Evolutionary conservation across 2,797 vertebrate species (phyloP).

Genomic region (Gorsachius magnificus): DNA sequence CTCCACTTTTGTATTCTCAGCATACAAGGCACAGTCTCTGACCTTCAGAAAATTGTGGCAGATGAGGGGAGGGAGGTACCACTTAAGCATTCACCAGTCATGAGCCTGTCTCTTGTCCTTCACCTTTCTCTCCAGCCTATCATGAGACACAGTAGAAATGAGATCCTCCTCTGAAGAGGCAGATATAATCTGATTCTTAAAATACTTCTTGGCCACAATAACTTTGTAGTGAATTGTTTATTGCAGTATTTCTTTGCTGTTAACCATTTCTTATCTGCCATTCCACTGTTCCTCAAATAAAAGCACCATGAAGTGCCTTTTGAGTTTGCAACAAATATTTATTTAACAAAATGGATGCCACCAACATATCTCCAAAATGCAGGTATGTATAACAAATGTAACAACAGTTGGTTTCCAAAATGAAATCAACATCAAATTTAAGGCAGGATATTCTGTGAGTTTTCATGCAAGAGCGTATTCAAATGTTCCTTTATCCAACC

Average conservation of each 20-base stretch:
- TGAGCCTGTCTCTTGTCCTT: background rate
- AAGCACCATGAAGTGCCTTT: background rate
- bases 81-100: background rate
- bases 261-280: background rate
- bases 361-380: slow-evolving; percentile 31
- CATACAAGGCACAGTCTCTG: background rate
- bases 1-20: background rate
- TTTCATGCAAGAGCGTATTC: slow-evolving; percentile 93
- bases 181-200: background rate
- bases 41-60: background rate
- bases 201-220: background rate
- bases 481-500: slow-evolving; percentile 95
- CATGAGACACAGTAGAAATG: background rate
- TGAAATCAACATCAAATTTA: slow-evolving; percentile 43
- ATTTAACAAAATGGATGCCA: slow-evolving; percentile 68
- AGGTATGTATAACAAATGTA: slow-evolving; percentile 26
- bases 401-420: slow-evolving; percentile 40
- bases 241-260: background rate
- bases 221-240: background rate
- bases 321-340: slow-evolving; percentile 64
- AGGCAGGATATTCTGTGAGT: slow-evolving; percentile 43
- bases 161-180: background rate
- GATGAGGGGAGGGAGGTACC: background rate
- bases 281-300: background rate
- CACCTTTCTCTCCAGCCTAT: background rate